phyloP scores from a whole-genome alignment of 2,113 vertebrate species.

The Tringa solitaria region DNA sequence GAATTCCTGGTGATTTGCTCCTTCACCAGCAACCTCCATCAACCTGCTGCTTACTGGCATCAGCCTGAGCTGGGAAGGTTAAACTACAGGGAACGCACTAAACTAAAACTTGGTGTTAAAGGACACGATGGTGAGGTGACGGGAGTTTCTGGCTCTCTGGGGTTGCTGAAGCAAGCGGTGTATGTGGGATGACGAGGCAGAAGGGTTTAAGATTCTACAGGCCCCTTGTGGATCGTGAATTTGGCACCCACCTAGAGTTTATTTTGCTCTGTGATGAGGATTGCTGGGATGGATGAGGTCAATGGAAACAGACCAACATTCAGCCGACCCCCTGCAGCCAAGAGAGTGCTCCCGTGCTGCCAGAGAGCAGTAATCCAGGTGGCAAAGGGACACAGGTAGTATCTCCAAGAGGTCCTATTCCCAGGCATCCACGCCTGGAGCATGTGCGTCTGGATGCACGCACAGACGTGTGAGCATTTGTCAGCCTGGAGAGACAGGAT shows the following conservation, averaged over 20 bases:
- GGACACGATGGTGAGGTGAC: not conserved
- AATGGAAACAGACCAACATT: not conserved
- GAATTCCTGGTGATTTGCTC: not conserved
- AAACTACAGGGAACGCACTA: not conserved
- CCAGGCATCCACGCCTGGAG: accelerated
- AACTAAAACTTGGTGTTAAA: not conserved
- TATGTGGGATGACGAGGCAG: not conserved
- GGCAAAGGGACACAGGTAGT: accelerated
- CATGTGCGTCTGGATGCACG: accelerated
- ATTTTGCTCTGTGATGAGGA: not conserved
- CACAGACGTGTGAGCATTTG: not conserved
- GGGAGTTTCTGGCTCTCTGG: not conserved
- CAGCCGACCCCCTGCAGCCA: not conserved
- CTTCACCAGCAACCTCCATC: not conserved
- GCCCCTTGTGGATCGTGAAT: not conserved
- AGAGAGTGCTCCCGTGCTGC: not conserved
- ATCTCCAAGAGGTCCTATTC: not conserved
- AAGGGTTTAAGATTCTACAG: not conserved
- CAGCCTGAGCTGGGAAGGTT: not conserved
- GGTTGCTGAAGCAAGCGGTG: not conserved
- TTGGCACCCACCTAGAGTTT: not conserved
- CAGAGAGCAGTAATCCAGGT: not conserved
- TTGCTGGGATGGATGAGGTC: not conserved
- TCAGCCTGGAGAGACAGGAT: not conserved
- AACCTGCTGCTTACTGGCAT: not conserved